Evolutionary conservation across 2,888 invertebrate species (phyloP), one percentile per base, ranked within the genome.

Genomic region (Oscheius sp.): DNA sequence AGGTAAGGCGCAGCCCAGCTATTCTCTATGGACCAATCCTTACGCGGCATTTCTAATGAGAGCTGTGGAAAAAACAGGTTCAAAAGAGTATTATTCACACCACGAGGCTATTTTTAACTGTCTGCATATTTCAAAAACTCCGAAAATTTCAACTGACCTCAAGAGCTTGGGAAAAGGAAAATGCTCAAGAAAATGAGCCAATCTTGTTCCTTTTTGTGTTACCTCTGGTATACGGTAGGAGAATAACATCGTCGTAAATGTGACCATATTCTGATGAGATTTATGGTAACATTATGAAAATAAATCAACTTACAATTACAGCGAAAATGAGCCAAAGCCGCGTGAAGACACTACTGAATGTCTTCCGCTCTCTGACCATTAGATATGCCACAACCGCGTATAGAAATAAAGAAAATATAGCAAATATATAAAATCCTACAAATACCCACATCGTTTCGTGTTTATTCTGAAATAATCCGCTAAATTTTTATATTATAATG

Each of bases 301-400:
- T 46, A 9, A 3, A 9, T 2, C 16, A 58, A 59, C 70, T 18
- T 16, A 70, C 70, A 43, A 59, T 59, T 16, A 29, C 59, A 12
- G 70, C 70, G 29, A 70, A 70, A 7, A 61, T 25, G 16, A 70
- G 25, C 70, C 70, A 70, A 1, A 70, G 7, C 45, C 70, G 21
- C n/a, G 43, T 35, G 29, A 70, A 70, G 21, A 46, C 27, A 16
- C 35, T 45, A 18, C 52, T 52, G 59, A 70, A 70, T n/a, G 35
- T 49, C 21, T 49, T 70, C 23, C 70, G n/a, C 23, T 70, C 70
- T n/a, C 70, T 35, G 23, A 59, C 41, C 59, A 70, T 61, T 1
- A 70, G 52, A 45, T 58, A 61, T 13, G 53, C 49, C 2, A 70
- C 59, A 5, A 58, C 21, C 18, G 41, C 16, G 49, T 70, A 70